Evolutionary conservation across 2,797 vertebrate species (phyloP).

Genomic region (Diplodus puntazzo): DNA sequence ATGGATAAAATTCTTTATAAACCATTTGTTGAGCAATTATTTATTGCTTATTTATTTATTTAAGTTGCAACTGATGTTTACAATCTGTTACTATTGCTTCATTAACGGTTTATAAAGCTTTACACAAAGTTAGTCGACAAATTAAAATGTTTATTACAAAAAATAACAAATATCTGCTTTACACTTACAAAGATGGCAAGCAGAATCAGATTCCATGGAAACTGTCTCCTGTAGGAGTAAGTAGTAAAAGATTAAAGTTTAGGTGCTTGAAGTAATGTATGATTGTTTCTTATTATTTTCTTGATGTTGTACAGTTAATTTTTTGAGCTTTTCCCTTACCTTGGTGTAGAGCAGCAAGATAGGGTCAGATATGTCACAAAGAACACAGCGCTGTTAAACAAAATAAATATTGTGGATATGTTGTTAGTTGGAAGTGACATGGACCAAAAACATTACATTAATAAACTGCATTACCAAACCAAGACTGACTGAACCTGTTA

Average conservation of each 20-base stretch:
- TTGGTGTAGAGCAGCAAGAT: constrained; percentile 91
- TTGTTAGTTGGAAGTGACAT: constrained; percentile 1
- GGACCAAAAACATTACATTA: background rate
- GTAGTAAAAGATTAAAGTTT: background rate
- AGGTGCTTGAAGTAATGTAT: background rate
- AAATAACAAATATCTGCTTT: background rate
- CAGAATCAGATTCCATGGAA: constrained; percentile 96
- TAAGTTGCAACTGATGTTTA: no score
- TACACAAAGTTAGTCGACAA: no score
- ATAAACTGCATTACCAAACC: background rate
- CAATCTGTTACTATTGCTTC: no score
- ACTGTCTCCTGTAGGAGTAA: constrained; percentile 87
- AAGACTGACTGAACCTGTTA: constrained; percentile 48
- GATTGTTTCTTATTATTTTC: background rate
- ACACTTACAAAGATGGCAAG: constrained; percentile 93
- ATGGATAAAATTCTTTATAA: no score
- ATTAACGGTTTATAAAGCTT: no score
- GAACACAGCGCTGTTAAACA: constrained; percentile 89
- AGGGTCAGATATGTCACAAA: constrained; percentile 92
- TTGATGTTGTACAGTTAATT: background rate
- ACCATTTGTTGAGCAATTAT: no score
- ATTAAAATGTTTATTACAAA: background rate
- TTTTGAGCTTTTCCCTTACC: constrained; percentile 76
- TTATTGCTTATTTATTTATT: no score
- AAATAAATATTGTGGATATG: constrained; percentile 31